Conservation (phyloP, 2,113 vertebrate species). For the Panthera uncia region DNA sequence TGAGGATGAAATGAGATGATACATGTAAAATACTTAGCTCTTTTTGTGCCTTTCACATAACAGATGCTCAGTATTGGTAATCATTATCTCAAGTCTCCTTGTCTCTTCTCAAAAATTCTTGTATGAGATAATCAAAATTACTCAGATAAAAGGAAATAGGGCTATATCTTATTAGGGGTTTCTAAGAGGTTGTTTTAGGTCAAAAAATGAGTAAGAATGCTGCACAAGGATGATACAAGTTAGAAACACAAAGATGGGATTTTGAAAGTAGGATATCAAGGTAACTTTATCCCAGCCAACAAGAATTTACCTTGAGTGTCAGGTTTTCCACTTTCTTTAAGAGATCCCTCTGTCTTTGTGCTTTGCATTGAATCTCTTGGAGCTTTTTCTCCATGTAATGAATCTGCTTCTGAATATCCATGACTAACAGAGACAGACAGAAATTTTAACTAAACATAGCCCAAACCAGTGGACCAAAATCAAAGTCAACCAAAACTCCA, state of each 20-base stretch:
- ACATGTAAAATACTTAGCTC: constrained; percentile 22
- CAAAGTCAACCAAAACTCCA: constrained; percentile 15
- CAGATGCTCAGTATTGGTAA: neutral
- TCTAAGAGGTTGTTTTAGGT: constrained; percentile 17
- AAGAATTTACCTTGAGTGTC: constrained; percentile 86
- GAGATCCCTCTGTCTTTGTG: constrained; percentile 94
- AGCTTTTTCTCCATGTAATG: constrained; percentile 91
- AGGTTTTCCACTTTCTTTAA: constrained; percentile 96
- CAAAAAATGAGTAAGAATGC: constrained; percentile 10
- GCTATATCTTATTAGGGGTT: neutral
- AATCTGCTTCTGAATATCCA: constrained; percentile 94
- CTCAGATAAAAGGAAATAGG: neutral
- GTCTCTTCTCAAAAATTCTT: neutral
- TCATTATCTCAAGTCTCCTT: constrained; percentile 1
- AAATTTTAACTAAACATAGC: constrained; percentile 18
- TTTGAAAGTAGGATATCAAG: constrained; percentile 37
- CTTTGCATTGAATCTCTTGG: constrained; percentile 89
- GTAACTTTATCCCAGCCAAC: neutral
- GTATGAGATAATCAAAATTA: constrained; percentile 42
- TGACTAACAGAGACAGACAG: constrained; percentile 78
- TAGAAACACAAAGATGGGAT: constrained; percentile 16
- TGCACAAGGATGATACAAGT: neutral
- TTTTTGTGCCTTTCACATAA: neutral
- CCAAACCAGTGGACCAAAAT: neutral
- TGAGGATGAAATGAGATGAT: constrained; percentile 42